These are phyloP conservation scores for Torymus tubicola DNA, from an alignment of 2,888 invertebrate species.

Conservation along the genomic window DNA sequence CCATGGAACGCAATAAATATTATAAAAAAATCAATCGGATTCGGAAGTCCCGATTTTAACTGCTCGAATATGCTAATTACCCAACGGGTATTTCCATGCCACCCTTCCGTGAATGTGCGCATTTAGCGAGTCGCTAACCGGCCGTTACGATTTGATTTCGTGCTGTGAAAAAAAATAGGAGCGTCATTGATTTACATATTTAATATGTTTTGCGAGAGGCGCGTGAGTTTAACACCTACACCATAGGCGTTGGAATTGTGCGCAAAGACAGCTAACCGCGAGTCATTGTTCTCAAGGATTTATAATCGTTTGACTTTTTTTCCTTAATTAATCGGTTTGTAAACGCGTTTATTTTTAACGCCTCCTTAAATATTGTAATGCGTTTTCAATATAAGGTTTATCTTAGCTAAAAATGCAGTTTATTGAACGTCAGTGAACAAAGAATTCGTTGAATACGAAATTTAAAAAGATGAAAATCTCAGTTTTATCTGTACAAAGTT, in stretches of 20 bases:
- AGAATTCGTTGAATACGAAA: too few relatives aligned
- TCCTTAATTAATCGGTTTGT: slow-evolving; percentile 27
- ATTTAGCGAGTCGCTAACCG: slow-evolving; percentile 32
- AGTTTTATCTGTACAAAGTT: too few relatives aligned
- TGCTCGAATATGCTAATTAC: slow-evolving; percentile 16
- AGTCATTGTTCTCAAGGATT: slow-evolving; percentile 16
- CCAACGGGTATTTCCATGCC: neutral
- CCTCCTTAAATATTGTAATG: too few relatives aligned
- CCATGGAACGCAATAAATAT: too few relatives aligned
- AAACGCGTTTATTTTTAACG: too few relatives aligned
- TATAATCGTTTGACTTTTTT: neutral
- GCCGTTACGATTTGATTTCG: slow-evolving; percentile 18
- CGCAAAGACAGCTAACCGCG: neutral
- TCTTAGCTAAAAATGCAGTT: too few relatives aligned
- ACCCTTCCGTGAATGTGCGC: neutral
- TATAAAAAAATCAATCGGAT: neutral
- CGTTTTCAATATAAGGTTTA: too few relatives aligned
- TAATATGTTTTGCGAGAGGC: neutral
- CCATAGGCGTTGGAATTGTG: slow-evolving; percentile 12
- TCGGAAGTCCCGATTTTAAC: slow-evolving; percentile 12
- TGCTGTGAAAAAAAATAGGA: neutral
- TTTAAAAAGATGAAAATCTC: too few relatives aligned
- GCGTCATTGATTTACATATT: slow-evolving; percentile 40
- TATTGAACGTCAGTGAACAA: too few relatives aligned
- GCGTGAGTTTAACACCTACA: slow-evolving; percentile 25